A percentile compares a stretch with the other conserved stretches of the same genome.
These are phyloP conservation scores for Siphamia tubifer DNA, from an alignment of 2,113 vertebrate species.

Conservation along the genomic window DNA sequence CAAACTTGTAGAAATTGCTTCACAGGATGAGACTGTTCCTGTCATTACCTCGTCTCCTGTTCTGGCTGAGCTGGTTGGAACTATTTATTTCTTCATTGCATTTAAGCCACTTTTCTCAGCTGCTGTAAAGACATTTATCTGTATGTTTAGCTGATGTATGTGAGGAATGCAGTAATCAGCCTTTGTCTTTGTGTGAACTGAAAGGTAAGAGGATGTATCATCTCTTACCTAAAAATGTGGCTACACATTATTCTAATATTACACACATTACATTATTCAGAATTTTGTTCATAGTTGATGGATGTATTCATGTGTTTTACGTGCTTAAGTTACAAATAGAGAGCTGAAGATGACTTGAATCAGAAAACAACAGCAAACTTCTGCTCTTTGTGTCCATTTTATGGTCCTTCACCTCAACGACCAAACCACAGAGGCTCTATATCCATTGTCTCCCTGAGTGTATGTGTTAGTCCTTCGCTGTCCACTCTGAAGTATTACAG, in stretches of 20 bases:
- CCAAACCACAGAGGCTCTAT: neutral
- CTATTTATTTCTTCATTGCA: conserved; percentile 49
- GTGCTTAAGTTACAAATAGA: no score
- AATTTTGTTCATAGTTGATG: no score
- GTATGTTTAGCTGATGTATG: conserved; percentile 42
- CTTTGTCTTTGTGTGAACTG: conserved; percentile 59
- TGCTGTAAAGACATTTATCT: conserved; percentile 69
- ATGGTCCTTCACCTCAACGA: neutral
- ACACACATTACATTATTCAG: no score
- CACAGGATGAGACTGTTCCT: neutral
- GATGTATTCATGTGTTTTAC: no score
- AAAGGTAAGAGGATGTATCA: neutral
- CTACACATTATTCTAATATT: no score
- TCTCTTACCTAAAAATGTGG: no score
- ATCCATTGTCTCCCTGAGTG: neutral
- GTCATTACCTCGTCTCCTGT: conserved; percentile 14
- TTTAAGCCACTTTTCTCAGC: neutral
- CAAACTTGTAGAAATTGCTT: neutral
- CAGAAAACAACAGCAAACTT: conserved; percentile 1
- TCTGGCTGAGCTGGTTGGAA: conserved; percentile 37
- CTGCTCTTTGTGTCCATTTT: conserved; percentile 23
- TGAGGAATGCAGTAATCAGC: conserved; percentile 65
- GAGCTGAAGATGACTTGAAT: neutral
- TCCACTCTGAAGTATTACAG: neutral
- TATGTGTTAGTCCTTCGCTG: neutral